Evolutionary conservation across 2,888 invertebrate genomes (phyloP), one percentile per base, ranked within the genome.

Genomic region (Gastracanthus pulcherrimus): DNA sequence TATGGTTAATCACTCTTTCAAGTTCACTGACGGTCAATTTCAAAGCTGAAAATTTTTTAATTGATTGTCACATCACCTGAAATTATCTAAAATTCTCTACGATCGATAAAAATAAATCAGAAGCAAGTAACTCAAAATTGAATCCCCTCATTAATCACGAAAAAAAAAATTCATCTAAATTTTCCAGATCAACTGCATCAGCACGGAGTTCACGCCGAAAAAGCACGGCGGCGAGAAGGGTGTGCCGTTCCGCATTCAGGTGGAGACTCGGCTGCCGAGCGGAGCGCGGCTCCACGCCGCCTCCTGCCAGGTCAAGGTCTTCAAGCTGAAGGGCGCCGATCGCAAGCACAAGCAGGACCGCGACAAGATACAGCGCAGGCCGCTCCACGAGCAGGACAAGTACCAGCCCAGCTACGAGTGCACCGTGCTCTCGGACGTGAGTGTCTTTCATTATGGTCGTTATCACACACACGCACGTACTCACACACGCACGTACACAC

Each of bases 171-270:
- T n/a, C n/a, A n/a, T n/a, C n/a, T n/a, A n/a, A n/a, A n/a, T 23
- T 70, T 90, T 90, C 4, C 89, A 96, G 96, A 96, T 97, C 67
- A 98, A 99, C 92, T 98, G 98, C 92, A 99, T 99, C 88, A 98
- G 98, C 83, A 99, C 99, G 0, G 99, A 99, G 92, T 99, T 99
- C 91, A 99, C 99, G 0, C 97, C 98, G 0, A 98, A 98, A 91
- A 98, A 98, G 89, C 98, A 99, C 92, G 99, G 99, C 67, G 99
- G 99, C 0, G 99, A 99, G 92, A 99, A 99, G 90, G 99, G 99
- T 0, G 98, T 99, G 0, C 98, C 98, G 0, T 99, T 99, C 93
- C 95, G 98, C 67, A 96, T 98, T 84, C 98, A 98, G 92, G 96
- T 99, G 85, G 98, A 98, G 92, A 98, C 98, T 0, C 96, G 94